Base-by-base conservation (phyloP, 2,888 invertebrate genomes). In the Caenorhabditis sulstoni region DNA sequence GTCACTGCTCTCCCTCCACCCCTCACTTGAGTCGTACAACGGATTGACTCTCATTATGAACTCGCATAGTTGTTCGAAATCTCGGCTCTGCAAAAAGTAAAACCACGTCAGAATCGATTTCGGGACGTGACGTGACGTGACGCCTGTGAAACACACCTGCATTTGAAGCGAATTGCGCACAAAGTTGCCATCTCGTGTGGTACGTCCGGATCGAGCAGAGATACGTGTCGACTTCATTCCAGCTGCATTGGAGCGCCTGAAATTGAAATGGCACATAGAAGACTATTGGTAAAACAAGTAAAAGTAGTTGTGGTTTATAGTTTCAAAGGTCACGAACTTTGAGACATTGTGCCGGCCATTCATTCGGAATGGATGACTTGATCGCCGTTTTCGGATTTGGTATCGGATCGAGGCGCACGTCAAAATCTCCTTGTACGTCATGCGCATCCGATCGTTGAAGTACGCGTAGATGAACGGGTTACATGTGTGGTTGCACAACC, bases 41-140 rank as follows among this genome's bases (percentile, higher is more conserved):
- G 88, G 88, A 64, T 87, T 88, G 23, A 88, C 88, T 50, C 83
- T 77, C 88, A 88, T 88, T 58, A 88, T 88, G 76, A 88, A 88
- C 66, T 88, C 88, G 68, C 88, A 88, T 0, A 88, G 77, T 55
- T 87, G 87, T 70, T 87, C 87, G 45, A 87, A 86, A 76, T 86
- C 85, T 22, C 84, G 80, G 57, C 84, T 83, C 83, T 86, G 74
- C n/a, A 61, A 84, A 79, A 45, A 44, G 16, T 23, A 2, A 41
- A 39, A 29, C n/a, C n/a, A n/a, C n/a, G n/a, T n/a, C n/a, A n/a
- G n/a, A n/a, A n/a, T n/a, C n/a, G n/a, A n/a, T n/a, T n/a, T n/a
- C n/a, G n/a, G n/a, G n/a, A n/a, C n/a, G n/a, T n/a, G n/a, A n/a
- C n/a, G n/a, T n/a, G n/a, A n/a, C n/a, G n/a, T n/a, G n/a, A n/a